phyloP scores from a whole-genome alignment of 1,140 invertebrate species.

The Aleiodes sp. region DNA sequence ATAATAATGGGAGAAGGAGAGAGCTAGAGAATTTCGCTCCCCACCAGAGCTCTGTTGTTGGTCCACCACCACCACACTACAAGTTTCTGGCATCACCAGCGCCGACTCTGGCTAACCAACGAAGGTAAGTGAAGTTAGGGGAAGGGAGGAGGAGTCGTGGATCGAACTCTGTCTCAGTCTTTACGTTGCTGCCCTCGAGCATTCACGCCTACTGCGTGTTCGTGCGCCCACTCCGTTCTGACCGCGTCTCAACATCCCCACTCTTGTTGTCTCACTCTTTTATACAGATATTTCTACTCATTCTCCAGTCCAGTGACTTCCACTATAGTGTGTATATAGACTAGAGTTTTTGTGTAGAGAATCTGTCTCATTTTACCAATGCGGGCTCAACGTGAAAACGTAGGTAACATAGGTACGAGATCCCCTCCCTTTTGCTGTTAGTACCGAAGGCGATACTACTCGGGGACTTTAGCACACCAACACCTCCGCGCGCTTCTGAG shows the following conservation, averaged over 20 bases:
- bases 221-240: conserved; percentile 35
- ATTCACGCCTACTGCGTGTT: conserved; percentile 64
- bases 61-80: neutral
- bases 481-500: conserved; percentile 53
- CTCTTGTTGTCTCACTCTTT: neutral
- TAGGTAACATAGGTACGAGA: too few relatives aligned
- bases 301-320: neutral
- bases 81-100: neutral
- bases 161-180: conserved; percentile 54
- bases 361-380: neutral
- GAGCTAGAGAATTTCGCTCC: too few relatives aligned
- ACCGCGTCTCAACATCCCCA: neutral
- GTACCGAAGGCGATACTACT: conserved; percentile 22
- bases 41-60: conserved; percentile 22
- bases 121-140: conserved; percentile 40
- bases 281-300: neutral
- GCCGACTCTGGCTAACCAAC: neutral
- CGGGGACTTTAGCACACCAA: conserved; percentile 62
- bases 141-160: conserved; percentile 61
- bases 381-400: too few relatives aligned
- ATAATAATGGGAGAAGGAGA: too few relatives aligned
- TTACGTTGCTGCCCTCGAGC: conserved; percentile 63
- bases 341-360: conserved; percentile 1
- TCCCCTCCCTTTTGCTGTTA: conserved; percentile 11
- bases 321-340: neutral